Evolutionary conservation across 2,113 vertebrate genomes (phyloP).

Genomic region (Apeltes quadracus): DNA sequence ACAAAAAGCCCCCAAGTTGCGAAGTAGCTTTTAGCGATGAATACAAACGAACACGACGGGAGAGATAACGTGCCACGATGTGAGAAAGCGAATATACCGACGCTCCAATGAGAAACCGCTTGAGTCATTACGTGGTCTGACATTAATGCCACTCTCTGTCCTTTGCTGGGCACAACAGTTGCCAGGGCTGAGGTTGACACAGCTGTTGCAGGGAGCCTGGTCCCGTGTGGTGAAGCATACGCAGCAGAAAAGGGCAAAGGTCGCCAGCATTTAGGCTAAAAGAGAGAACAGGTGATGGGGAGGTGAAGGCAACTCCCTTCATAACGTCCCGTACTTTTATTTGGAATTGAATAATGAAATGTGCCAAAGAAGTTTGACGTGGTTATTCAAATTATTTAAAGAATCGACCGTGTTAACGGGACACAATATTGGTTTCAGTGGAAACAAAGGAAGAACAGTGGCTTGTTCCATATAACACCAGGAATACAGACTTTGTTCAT

Average conservation of each 20-base stretch:
- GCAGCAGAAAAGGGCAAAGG: slow-evolving; percentile 78
- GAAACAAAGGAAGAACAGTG: not conserved
- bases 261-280: slow-evolving; percentile 75
- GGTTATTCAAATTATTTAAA: not conserved
- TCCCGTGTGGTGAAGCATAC: slow-evolving; percentile 65
- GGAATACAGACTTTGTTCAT: not conserved
- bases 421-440: not conserved
- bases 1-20: not conserved
- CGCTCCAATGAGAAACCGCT: slow-evolving; percentile 17
- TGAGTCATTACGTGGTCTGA: slow-evolving; percentile 69
- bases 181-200: slow-evolving; percentile 79
- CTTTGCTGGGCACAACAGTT: slow-evolving; percentile 79
- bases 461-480: not conserved
- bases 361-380: not conserved
- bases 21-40: not conserved
- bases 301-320: slow-evolving; percentile 58
- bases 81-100: too few relatives aligned
- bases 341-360: not conserved
- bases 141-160: slow-evolving; percentile 68
- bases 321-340: not conserved
- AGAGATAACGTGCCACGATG: too few relatives aligned
- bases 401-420: not conserved
- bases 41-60: not conserved
- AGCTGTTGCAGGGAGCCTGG: slow-evolving; percentile 77
- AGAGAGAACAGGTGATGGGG: slow-evolving; percentile 80